Percentiles rank a stretch among this genome's conserved stretches.
Conservation (phyloP, 2,797 vertebrate species). For the Chiroxiphia lanceolata region DNA sequence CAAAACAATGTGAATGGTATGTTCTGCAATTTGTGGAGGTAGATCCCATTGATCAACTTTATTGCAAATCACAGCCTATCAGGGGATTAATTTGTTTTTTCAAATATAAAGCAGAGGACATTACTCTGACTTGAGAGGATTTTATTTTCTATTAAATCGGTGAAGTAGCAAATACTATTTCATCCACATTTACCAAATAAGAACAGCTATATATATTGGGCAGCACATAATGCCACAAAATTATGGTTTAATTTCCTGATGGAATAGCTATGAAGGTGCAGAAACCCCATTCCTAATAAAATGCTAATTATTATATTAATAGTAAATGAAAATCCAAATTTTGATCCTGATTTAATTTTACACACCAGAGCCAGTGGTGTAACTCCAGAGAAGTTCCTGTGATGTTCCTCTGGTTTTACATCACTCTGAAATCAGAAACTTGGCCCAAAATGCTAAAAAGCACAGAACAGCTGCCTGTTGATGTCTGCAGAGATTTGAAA, state of each 20-base stretch:
- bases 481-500: slow-evolving; percentile 44
- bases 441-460: slow-evolving; percentile 27
- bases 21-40: slow-evolving; percentile 37
- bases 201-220: not conserved
- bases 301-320: not conserved
- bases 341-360: not conserved
- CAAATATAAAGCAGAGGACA: slow-evolving; percentile 31
- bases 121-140: slow-evolving; percentile 22
- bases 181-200: not conserved
- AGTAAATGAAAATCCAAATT: not conserved
- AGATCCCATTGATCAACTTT: slow-evolving; percentile 58
- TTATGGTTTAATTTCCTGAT: not conserved
- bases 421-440: slow-evolving; percentile 26
- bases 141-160: slow-evolving; percentile 4
- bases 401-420: not conserved
- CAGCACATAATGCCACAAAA: not conserved
- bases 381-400: not conserved
- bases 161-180: not conserved
- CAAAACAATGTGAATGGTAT: slow-evolving; percentile 11
- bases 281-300: not conserved
- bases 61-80: slow-evolving; percentile 44
- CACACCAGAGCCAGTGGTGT: not conserved
- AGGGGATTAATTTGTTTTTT: slow-evolving; percentile 31
- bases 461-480: not conserved
- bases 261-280: not conserved